phyloP scores from a whole-genome alignment of 2,888 invertebrate species.

The Campopleginae sp. region DNA sequence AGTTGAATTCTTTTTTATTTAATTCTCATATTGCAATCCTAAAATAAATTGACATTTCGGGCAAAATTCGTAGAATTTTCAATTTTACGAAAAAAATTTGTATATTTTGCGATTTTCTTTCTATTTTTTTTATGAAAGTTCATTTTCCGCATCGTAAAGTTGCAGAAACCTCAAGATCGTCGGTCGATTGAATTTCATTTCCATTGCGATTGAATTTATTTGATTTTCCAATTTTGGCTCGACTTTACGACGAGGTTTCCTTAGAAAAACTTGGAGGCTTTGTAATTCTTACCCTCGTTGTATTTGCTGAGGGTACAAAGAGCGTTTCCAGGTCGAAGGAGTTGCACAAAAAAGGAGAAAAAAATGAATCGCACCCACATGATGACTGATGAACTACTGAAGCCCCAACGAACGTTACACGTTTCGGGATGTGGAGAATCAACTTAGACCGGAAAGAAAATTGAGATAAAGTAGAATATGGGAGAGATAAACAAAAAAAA shows the following conservation, averaged over 20 bases:
- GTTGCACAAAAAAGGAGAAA: constrained; percentile 63
- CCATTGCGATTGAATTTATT: too few relatives aligned
- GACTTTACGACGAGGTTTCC: neutral
- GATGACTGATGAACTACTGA: constrained; percentile 55
- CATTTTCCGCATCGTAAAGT: too few relatives aligned
- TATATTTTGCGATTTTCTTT: too few relatives aligned
- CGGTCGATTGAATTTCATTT: too few relatives aligned
- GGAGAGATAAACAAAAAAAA: constrained; percentile 5
- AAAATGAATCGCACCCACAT: constrained; percentile 63
- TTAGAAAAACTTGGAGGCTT: neutral
- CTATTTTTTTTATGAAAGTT: too few relatives aligned
- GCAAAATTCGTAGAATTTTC: too few relatives aligned
- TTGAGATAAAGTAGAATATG: constrained; percentile 57
- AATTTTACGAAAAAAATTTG: too few relatives aligned
- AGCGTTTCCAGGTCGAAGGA: constrained; percentile 59
- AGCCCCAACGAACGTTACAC: constrained; percentile 14
- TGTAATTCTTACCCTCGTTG: constrained; percentile 72
- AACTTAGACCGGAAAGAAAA: constrained; percentile 59
- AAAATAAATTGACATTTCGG: too few relatives aligned
- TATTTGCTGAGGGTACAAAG: constrained; percentile 72
- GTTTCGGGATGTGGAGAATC: constrained; percentile 36
- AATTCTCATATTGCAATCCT: too few relatives aligned
- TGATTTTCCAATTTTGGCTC: neutral
- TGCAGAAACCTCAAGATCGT: too few relatives aligned
- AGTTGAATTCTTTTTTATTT: too few relatives aligned